Evolutionary conservation across 2,888 invertebrate species (phyloP).

Genomic region (Acronicta aceris): DNA sequence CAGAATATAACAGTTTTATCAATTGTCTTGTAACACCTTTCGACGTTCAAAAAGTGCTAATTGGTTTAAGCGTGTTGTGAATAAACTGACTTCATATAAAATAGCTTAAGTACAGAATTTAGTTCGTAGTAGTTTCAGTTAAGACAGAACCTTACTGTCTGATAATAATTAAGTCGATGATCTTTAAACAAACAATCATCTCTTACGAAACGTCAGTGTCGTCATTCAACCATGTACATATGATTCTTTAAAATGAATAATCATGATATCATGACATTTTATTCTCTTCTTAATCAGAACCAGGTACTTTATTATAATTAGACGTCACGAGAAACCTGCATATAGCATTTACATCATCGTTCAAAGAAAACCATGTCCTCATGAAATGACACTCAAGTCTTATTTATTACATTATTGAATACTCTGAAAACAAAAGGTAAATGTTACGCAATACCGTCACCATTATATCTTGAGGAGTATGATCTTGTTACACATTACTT

Average conservation of each 20-base stretch:
- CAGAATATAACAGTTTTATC: too few relatives aligned
- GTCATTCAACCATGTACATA: not conserved
- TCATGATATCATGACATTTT: conserved; percentile 3
- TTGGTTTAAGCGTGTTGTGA: too few relatives aligned
- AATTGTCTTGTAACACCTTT: too few relatives aligned
- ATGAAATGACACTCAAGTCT: not conserved
- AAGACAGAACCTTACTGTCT: too few relatives aligned
- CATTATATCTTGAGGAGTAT: conserved; percentile 16
- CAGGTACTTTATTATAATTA: conserved; percentile 4
- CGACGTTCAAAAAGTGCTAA: too few relatives aligned
- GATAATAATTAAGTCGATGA: too few relatives aligned
- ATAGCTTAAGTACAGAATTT: too few relatives aligned
- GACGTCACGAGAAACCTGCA: conserved; percentile 9
- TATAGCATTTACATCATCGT: conserved; percentile 12
- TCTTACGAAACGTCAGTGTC: not conserved
- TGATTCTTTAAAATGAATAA: conserved; percentile 1
- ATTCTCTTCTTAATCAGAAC: conserved; percentile 3
- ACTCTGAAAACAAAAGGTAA: conserved; percentile 15
- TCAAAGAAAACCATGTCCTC: conserved; percentile 26
- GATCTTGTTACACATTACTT: conserved; percentile 30
- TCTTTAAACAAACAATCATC: not conserved
- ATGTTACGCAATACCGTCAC: conserved; percentile 10
- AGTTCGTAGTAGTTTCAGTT: too few relatives aligned
- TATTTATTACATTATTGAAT: conserved; percentile 16
- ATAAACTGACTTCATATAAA: too few relatives aligned